Conservation (phyloP, 1,140 invertebrate genomes). For the Conus betulinus region DNA sequence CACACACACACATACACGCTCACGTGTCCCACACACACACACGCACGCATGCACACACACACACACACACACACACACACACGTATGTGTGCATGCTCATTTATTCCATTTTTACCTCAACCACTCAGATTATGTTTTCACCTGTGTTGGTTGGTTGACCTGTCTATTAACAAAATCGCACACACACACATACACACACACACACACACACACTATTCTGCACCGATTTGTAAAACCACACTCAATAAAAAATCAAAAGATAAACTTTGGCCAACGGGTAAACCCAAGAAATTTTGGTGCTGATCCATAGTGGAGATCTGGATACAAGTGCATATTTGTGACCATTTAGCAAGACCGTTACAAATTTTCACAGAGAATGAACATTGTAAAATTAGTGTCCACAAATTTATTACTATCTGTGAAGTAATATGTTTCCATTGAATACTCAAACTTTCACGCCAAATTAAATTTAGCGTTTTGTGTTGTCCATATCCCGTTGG, state of each 20-base stretch:
- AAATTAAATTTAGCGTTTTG: too few species aligned
- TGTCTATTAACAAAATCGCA: neutral
- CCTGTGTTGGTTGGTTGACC: neutral
- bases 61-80: constrained; percentile 5
- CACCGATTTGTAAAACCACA: neutral
- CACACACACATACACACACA: neutral
- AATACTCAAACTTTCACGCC: too few species aligned
- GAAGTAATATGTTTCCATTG: too few species aligned
- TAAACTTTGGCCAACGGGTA: neutral
- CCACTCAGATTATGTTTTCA: neutral
- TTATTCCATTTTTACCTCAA: neutral
- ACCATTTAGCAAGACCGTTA: too few species aligned
- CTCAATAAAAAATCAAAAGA: neutral
- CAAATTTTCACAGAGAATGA: too few species aligned
- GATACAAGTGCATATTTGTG: too few species aligned
- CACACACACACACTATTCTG: too few species aligned
- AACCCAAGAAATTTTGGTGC: neutral
- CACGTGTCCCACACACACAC: constrained; percentile 24
- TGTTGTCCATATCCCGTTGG: too few species aligned
- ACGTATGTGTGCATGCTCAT: neutral
- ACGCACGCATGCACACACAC: neutral
- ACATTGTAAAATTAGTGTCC: too few species aligned
- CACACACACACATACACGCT: neutral
- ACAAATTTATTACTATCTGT: too few species aligned
- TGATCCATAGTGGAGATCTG: neutral